Evolutionary conservation across 2,888 invertebrate genomes (phyloP), one percentile per base, ranked within the genome.

Genomic region (Calameuta idolon): DNA sequence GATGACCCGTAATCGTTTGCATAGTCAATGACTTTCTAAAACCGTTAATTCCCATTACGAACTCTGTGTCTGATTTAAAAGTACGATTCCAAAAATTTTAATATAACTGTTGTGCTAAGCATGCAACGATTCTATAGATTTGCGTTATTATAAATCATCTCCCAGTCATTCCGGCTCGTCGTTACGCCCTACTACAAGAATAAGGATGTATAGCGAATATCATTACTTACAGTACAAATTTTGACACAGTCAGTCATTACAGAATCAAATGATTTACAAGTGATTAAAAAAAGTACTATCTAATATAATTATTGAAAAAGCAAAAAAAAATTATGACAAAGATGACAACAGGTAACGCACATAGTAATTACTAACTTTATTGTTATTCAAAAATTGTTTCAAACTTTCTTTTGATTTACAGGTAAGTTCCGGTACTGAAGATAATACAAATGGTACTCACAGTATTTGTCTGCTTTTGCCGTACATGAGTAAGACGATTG

Each of bases 21-120:
- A 78, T 76, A 75, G 71, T n/a, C 34, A 75, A 77, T 68, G 79
- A 76, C 88, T 89, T 89, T 89, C 89, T 89, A 89, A 87, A 89
- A 86, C 89, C 89, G 88, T 90, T 90, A 89, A 88, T 82, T 84
- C 83, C 80, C 78, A 89, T 88, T 86, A 86, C 74, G 79, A 80
- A 88, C 86, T 86, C 86, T 84, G 75, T 73, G 76, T 82, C 81
- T 82, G 87, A 81, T 83, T 82, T 83, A 85, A 87, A 87, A 81
- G 9, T 23, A 23, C 5, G 55, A 55, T 55, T 55, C 55, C 23
- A 9, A 9, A 23, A 55, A 23, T 55, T 55, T 23, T 55, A 55
- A 55, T 55, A 23, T 9, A 55, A 55, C 55, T 23, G 23, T 9
- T 23, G 23, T 23, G 55, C 23, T 55, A 15, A 23, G 4, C 55